Evolutionary conservation across 2,113 vertebrate species (phyloP).

Genomic region (Pelecanus crispus): DNA sequence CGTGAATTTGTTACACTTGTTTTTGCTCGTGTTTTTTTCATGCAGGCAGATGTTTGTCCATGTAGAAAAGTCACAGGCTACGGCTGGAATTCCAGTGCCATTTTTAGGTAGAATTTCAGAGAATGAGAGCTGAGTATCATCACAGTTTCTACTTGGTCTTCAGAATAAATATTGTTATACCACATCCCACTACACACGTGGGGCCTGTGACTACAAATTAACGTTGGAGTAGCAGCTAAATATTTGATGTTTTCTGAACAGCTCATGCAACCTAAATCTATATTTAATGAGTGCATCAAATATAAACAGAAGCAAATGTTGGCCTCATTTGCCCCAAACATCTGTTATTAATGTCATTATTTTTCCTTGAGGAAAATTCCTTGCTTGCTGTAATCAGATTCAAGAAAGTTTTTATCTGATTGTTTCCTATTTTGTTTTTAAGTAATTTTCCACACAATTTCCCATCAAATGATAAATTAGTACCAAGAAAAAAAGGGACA

Average conservation of each 20-base stretch:
- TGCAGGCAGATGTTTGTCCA: neutral
- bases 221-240: neutral
- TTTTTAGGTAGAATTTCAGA: neutral
- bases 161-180: neutral
- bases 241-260: neutral
- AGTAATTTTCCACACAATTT: neutral
- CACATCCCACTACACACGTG: neutral
- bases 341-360: neutral
- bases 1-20: neutral
- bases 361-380: neutral
- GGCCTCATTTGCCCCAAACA: neutral
- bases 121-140: neutral
- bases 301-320: neutral
- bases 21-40: neutral
- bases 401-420: neutral
- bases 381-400: neutral
- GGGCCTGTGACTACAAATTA: neutral
- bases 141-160: neutral
- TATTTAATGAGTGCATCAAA: neutral
- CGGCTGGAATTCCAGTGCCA: neutral
- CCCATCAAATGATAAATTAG: neutral
- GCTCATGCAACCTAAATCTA: neutral
- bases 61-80: neutral
- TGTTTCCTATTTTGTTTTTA: neutral
- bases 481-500: neutral